Percentiles rank a stretch among this genome's conserved stretches.
Evolutionary conservation across 2,888 invertebrate species (phyloP).

Genomic region (Drosophila testacea): DNA sequence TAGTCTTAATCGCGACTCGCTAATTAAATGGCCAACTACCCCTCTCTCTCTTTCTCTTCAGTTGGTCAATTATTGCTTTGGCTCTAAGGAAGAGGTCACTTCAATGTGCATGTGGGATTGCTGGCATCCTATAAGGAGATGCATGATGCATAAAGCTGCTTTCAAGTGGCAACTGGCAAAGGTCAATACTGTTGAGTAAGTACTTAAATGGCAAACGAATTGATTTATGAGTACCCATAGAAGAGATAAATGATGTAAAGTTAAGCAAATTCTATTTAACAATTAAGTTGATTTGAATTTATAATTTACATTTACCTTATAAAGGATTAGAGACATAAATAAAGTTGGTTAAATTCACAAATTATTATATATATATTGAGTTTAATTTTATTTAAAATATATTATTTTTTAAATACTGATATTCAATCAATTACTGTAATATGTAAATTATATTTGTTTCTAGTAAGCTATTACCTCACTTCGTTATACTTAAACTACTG

Average conservation of each 20-base stretch:
- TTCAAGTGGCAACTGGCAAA: conserved; percentile 48
- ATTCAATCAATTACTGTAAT: no score
- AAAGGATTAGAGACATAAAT: no score
- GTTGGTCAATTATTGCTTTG: background rate
- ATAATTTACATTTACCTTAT: no score
- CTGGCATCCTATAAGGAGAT: background rate
- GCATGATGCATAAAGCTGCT: background rate
- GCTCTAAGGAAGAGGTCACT: conserved; percentile 16
- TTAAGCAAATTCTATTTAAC: background rate
- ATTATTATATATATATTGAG: no score
- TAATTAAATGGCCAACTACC: conserved; percentile 22
- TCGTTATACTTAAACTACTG: conserved; percentile 1
- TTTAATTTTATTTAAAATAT: no score
- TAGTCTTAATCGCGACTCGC: conserved; percentile 9
- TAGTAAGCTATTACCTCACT: background rate
- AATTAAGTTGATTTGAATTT: background rate
- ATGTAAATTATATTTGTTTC: background rate
- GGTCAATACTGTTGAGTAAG: conserved; percentile 40
- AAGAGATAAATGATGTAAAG: conserved; percentile 1
- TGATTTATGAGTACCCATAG: conserved; percentile 20
- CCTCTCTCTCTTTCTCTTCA: background rate
- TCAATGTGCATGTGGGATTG: conserved; percentile 10
- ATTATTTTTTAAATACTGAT: no score
- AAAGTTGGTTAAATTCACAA: no score
- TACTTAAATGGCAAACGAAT: conserved; percentile 13